phyloP scores from a whole-genome alignment of 2,113 vertebrate species.

The Microtus ochrogaster region DNA sequence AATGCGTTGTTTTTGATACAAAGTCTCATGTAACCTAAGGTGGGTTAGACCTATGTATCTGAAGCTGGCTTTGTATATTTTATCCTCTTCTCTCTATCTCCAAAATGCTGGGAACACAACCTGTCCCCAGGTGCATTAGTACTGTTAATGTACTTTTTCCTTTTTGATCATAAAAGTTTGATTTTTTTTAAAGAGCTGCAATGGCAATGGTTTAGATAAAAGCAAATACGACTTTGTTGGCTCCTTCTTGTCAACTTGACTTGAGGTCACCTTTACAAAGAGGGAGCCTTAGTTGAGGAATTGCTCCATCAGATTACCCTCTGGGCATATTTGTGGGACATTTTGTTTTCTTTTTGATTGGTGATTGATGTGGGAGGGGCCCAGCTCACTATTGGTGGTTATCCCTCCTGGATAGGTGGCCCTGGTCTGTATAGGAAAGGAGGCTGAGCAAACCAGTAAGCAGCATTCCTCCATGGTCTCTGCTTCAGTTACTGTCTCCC shows the following conservation, averaged over 20 bases:
- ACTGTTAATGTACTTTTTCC: neutral
- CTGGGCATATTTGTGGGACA: neutral
- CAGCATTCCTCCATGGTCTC: neutral
- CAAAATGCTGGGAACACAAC: neutral
- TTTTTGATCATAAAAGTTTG: neutral
- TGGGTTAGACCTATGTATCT: neutral
- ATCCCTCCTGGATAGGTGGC: neutral
- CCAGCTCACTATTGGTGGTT: neutral
- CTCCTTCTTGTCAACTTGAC: neutral
- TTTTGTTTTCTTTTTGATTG: neutral
- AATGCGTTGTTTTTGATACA: neutral
- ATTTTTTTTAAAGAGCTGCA: conserved; percentile 20
- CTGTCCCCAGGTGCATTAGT: neutral
- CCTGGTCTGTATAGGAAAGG: neutral
- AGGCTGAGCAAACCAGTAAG: neutral
- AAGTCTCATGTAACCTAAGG: neutral
- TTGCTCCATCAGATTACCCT: neutral
- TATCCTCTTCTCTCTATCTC: neutral
- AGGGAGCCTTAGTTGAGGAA: neutral
- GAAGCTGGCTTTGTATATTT: neutral
- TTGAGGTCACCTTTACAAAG: neutral
- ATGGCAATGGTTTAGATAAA: neutral
- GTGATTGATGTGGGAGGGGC: neutral
- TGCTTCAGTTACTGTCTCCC: neutral
- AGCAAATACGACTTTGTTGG: neutral